Evolutionary conservation across 2,888 invertebrate genomes (phyloP), one percentile per base, ranked within the genome.

Genomic region (Argyresthia goedartella): DNA sequence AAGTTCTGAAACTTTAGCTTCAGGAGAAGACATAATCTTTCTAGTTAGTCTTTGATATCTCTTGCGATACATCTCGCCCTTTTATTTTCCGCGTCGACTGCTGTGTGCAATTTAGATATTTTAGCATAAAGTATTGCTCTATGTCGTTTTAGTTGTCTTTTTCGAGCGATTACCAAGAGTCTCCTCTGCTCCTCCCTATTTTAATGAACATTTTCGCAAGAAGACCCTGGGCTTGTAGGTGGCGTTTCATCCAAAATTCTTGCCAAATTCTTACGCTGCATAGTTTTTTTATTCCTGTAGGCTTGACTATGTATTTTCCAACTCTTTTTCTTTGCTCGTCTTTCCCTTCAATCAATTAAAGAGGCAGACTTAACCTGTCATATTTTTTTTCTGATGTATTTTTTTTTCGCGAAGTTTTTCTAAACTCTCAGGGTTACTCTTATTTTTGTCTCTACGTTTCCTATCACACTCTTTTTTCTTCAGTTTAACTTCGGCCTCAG

Each of bases 381-480:
- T 44, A 49, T 57, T 51, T 57, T 53, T 55, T 56, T 59, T 49
- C 54, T 58, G 49, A 57, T 49, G 51, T 59, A 57, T 56, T 56
- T 56, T 49, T 48, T 59, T 59, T 57, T 58, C 55, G 33, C 53
- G 53, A 36, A 56, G 53, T 55, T 52, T 55, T 55, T 56, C 53
- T 3, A 58, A 51, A 54, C 53, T 49, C 54, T 54, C 54, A 49
- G 56, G 16, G 52, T 59, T 52, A 52, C 47, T 53, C 56, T 59
- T 59, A 42, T 56, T 53, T 57, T 57, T 55, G 56, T 58, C 55
- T 50, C 56, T 41, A 41, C 56, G 49, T 50, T 57, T 57, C 52
- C 58, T 54, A 51, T 58, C 58, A 57, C 57, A 57, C 49, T 58
- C 58, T 54, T 57, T 55, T 52, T 58, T 54, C 56, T 48, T 52